Evolutionary conservation across 1,140 invertebrate species (phyloP).

Genomic region (Macrocentrus cingulum): DNA sequence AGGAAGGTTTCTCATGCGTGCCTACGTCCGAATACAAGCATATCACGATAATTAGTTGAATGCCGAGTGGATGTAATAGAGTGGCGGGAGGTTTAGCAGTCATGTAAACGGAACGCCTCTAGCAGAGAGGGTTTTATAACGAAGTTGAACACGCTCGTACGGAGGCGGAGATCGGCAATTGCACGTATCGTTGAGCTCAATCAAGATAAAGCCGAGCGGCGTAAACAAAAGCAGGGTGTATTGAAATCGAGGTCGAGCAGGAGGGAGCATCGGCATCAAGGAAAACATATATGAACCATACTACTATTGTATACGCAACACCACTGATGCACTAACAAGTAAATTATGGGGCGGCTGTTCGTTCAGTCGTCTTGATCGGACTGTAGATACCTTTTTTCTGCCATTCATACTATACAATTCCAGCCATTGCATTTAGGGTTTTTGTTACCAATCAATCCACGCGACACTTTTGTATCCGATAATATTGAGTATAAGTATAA

Average conservation of each 20-base stretch:
- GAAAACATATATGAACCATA: constrained; percentile 1
- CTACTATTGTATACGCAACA: not conserved
- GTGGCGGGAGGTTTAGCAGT: constrained; percentile 21
- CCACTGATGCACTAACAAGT: constrained; percentile 43
- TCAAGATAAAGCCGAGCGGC: constrained; percentile 34
- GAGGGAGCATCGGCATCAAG: constrained; percentile 13
- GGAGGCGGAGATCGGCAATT: constrained; percentile 32
- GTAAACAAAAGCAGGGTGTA: constrained; percentile 23
- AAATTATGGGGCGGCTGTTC: constrained; percentile 48
- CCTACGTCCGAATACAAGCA: not conserved
- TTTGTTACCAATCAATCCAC: constrained; percentile 9
- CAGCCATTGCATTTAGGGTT: constrained; percentile 5
- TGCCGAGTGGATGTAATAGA: constrained; percentile 36
- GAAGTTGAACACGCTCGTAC: constrained; percentile 13
- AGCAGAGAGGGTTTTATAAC: constrained; percentile 12
- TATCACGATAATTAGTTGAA: constrained; percentile 11
- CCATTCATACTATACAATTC: constrained; percentile 8
- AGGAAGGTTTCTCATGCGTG: too few relatives aligned
- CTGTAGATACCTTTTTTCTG: constrained; percentile 15
- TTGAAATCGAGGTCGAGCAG: constrained; percentile 31
- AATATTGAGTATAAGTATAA: not conserved
- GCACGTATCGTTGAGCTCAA: constrained; percentile 35
- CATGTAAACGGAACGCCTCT: constrained; percentile 36
- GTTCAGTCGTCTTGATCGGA: constrained; percentile 20
- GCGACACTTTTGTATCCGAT: constrained; percentile 3